These are phyloP conservation scores for Oreotrochilus melanogaster DNA, from an alignment of 2,113 vertebrate genomes.

Conservation along the genomic window DNA sequence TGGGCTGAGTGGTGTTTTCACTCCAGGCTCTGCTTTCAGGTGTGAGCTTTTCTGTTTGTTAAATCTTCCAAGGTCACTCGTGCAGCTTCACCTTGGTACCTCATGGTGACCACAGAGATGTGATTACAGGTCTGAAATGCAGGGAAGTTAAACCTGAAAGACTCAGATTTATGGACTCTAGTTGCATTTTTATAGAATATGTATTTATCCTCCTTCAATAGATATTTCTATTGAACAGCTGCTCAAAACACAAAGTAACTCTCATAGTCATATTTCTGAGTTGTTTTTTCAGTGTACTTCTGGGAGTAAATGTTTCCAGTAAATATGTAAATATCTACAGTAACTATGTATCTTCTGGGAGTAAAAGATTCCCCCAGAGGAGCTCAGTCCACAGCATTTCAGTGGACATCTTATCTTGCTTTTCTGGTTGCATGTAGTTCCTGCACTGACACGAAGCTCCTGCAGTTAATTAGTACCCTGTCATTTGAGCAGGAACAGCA, in stretches of 20 bases:
- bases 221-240: not conserved
- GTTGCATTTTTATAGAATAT: not conserved
- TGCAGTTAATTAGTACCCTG: not conserved
- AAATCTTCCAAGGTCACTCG: not conserved
- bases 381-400: not conserved
- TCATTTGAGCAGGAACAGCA: not conserved
- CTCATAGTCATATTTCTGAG: not conserved
- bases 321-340: no score
- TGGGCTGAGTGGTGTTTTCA: not conserved
- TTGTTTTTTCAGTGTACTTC: fast-evolving
- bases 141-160: not conserved
- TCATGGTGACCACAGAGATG: not conserved
- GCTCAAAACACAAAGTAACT: not conserved
- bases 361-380: not conserved
- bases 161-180: not conserved
- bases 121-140: not conserved
- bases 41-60: not conserved
- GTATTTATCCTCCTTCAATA: not conserved
- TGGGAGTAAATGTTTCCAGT: not conserved
- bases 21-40: not conserved
- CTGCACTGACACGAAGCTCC: not conserved
- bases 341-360: not conserved
- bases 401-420: not conserved
- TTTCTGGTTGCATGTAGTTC: not conserved
- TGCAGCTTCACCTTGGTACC: not conserved